These are phyloP conservation scores for Choristoneura rosaceana DNA, from an alignment of 2,888 invertebrate genomes.

Conservation along the genomic window DNA sequence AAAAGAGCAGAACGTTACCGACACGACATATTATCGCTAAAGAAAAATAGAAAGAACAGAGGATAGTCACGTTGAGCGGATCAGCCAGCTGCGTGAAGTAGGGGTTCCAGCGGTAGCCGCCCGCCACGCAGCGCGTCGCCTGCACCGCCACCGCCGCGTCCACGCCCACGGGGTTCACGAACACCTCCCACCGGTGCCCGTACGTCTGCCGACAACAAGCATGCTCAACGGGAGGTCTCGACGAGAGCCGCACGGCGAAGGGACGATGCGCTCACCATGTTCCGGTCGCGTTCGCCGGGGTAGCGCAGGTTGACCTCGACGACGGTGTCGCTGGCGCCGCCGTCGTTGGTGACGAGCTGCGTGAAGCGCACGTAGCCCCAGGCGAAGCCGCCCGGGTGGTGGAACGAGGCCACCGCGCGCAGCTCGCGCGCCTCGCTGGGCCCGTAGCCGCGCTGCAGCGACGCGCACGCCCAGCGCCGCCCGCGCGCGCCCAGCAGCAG, in stretches of 20 bases:
- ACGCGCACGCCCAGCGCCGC: slow-evolving; percentile 93
- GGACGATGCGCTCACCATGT: slow-evolving; percentile 83
- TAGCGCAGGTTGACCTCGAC: slow-evolving; percentile 96
- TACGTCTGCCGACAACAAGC: slow-evolving; percentile 84
- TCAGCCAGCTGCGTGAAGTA: slow-evolving; percentile 95
- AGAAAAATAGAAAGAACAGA: not conserved
- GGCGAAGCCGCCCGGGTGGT: slow-evolving; percentile 94
- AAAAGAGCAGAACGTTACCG: slow-evolving; percentile 42
- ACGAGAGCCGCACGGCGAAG: not conserved
- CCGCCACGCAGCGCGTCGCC: slow-evolving; percentile 94
- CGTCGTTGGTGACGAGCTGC: slow-evolving; percentile 94
- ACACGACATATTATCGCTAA: not conserved
- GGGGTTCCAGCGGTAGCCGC: slow-evolving; percentile 96
- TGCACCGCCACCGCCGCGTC: slow-evolving; percentile 94
- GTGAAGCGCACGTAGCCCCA: slow-evolving; percentile 95
- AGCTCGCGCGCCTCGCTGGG: slow-evolving; percentile 94
- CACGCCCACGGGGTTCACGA: slow-evolving; percentile 95
- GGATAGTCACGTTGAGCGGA: slow-evolving; percentile 90
- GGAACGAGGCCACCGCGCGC: slow-evolving; percentile 95
- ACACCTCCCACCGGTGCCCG: slow-evolving; percentile 95
- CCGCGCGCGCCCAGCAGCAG: slow-evolving; percentile 86
- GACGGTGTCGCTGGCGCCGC: slow-evolving; percentile 94
- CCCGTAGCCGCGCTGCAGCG: slow-evolving; percentile 94
- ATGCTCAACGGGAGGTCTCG: not conserved
- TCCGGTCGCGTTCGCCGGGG: slow-evolving; percentile 93